Percentiles rank a stretch among this genome's conserved stretches.
phyloP scores from a whole-genome alignment of 1,140 invertebrate species.

The Heliconius melpomene region DNA sequence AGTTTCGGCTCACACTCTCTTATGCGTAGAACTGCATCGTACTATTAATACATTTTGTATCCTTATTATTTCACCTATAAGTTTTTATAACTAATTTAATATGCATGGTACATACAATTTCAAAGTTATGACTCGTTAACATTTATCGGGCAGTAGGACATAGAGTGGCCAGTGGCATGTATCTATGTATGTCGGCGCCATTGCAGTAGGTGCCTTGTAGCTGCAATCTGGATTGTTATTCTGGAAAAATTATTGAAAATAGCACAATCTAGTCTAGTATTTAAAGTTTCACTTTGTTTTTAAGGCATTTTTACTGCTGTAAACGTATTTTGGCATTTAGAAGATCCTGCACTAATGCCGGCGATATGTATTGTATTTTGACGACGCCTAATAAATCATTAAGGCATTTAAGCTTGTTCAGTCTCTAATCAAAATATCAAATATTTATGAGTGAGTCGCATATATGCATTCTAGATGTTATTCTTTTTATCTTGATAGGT shows the following conservation, averaged over 20 bases:
- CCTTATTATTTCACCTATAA: slow-evolving; percentile 9
- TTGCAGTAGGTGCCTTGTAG: too few species aligned
- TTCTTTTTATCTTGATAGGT: neutral
- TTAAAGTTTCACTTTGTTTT: too few species aligned
- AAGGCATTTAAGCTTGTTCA: slow-evolving; percentile 17
- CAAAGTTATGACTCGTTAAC: slow-evolving; percentile 39
- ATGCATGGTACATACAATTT: slow-evolving; percentile 50
- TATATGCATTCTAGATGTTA: slow-evolving; percentile 4
- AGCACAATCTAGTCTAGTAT: too few species aligned
- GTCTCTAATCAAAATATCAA: slow-evolving; percentile 19
- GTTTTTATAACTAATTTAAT: slow-evolving; percentile 49
- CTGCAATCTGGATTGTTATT: too few species aligned
- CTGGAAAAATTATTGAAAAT: too few species aligned
- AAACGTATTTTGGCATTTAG: too few species aligned
- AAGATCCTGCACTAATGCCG: too few species aligned
- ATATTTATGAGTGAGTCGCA: slow-evolving; percentile 11
- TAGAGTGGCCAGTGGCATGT: neutral
- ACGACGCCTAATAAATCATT: slow-evolving; percentile 23
- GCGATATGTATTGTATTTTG: neutral
- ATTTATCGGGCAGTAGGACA: slow-evolving; percentile 55
- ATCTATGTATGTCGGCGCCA: neutral
- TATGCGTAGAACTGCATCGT: neutral
- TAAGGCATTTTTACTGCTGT: too few species aligned
- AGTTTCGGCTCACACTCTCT: neutral
- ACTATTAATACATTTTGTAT: neutral